Evolutionary conservation across 1,140 invertebrate genomes (phyloP).

Genomic region (Hirudo medicinalis): DNA sequence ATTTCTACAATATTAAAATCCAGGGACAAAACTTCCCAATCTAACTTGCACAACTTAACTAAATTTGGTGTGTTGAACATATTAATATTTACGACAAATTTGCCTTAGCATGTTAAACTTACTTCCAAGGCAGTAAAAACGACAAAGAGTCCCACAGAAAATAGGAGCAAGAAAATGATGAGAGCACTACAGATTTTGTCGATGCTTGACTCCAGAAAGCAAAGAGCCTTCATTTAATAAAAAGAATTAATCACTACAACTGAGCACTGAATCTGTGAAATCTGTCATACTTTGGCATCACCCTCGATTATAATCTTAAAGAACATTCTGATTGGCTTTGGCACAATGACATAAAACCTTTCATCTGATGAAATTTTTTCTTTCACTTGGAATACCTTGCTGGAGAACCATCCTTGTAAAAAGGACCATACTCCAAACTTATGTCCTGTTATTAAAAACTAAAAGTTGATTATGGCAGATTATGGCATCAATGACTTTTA

Average conservation of each 20-base stretch:
- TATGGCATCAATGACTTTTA: no score
- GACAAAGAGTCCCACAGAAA: conserved; percentile 39
- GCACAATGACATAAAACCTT: conserved; percentile 42
- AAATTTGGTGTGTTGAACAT: no score
- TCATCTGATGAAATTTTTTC: conserved; percentile 13
- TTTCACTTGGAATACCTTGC: neutral
- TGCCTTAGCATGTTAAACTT: neutral
- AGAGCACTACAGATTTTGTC: conserved; percentile 44
- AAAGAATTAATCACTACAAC: no score
- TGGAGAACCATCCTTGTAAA: neutral
- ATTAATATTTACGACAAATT: no score
- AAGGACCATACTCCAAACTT: neutral
- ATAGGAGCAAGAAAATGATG: conserved; percentile 42
- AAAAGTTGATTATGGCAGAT: no score
- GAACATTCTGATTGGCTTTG: conserved; percentile 44
- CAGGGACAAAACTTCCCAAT: no score
- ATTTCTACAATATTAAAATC: no score
- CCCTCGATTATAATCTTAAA: conserved; percentile 47
- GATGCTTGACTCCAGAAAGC: conserved; percentile 38
- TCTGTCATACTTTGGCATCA: conserved; percentile 45
- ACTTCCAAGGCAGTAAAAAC: conserved; percentile 44
- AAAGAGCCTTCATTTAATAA: conserved; percentile 40
- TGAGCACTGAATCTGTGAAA: neutral
- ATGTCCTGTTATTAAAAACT: neutral
- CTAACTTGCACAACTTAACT: no score